These are phyloP conservation scores for Chaenocephalus aceratus DNA, from an alignment of 2,113 vertebrate genomes.

Conservation along the genomic window DNA sequence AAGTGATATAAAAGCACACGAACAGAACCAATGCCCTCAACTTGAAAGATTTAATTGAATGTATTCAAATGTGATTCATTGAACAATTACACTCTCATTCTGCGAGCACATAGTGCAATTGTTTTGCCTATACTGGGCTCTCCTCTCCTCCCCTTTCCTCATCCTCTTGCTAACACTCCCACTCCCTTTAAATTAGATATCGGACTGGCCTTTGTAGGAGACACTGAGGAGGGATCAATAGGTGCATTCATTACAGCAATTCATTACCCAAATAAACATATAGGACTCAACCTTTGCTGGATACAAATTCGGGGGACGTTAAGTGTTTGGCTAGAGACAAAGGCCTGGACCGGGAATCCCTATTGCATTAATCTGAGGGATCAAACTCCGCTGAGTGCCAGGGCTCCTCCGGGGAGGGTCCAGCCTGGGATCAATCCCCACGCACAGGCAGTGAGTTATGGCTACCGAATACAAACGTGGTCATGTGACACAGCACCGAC, in stretches of 20 bases:
- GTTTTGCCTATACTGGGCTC: slow-evolving; percentile 80
- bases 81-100: slow-evolving; percentile 85
- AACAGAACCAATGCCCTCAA: slow-evolving; percentile 57
- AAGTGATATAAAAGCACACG: slow-evolving; percentile 53
- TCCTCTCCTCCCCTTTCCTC: slow-evolving; percentile 68
- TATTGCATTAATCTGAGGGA: slow-evolving; percentile 92
- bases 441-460: slow-evolving; percentile 93
- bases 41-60: slow-evolving; percentile 84
- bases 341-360: slow-evolving; percentile 87
- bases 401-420: slow-evolving; percentile 88
- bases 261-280: slow-evolving; percentile 98
- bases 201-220: slow-evolving; percentile 92
- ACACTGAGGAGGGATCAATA: slow-evolving; percentile 93
- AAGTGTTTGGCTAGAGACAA: slow-evolving; percentile 91
- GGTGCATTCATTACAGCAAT: slow-evolving; percentile 97
- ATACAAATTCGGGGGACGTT: slow-evolving; percentile 88
- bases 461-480: slow-evolving; percentile 92
- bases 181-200: slow-evolving; percentile 97
- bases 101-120: slow-evolving; percentile 76
- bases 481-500: slow-evolving; percentile 87
- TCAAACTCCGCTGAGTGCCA: slow-evolving; percentile 89
- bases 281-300: slow-evolving; percentile 90
- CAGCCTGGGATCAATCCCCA: slow-evolving; percentile 89
- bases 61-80: slow-evolving; percentile 89
- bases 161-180: slow-evolving; percentile 75